A percentile compares a stretch with the other conserved stretches of the same genome.
Conservation (phyloP, 2,797 vertebrate genomes). For the Valencia hispanica region DNA sequence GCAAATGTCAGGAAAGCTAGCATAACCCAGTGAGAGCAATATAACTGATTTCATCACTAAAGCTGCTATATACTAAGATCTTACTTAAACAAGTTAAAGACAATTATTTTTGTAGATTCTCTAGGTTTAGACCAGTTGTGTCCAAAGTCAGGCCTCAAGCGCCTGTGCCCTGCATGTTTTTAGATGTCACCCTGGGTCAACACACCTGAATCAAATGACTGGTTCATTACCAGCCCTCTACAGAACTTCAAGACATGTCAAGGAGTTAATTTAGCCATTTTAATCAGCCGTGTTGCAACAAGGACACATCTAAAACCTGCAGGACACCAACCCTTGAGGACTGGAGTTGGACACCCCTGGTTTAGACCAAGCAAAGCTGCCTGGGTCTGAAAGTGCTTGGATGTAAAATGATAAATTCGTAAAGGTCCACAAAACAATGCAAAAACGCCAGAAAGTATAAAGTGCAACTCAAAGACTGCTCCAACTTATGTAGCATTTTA, state of each 20-base stretch:
- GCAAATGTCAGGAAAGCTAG: neutral
- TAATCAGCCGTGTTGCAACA: too few relatives aligned
- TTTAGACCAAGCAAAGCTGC: neutral
- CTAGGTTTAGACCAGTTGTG: too few relatives aligned
- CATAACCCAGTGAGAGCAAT: neutral
- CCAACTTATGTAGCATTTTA: neutral
- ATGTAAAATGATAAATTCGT: neutral
- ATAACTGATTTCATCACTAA: neutral
- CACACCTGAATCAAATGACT: too few relatives aligned
- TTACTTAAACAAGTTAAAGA: neutral
- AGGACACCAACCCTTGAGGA: too few relatives aligned
- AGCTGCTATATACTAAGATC: neutral
- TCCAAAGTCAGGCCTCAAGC: too few relatives aligned
- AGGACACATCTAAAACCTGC: too few relatives aligned
- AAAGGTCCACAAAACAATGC: neutral
- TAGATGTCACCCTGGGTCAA: too few relatives aligned
- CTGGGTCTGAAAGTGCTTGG: neutral
- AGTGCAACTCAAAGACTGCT: neutral
- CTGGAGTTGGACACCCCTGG: too few relatives aligned
- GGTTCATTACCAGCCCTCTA: too few relatives aligned
- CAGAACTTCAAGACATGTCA: too few relatives aligned
- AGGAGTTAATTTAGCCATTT: too few relatives aligned
- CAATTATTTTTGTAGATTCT: neutral
- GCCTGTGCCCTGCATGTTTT: too few relatives aligned
- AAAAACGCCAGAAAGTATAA: neutral